Base-by-base conservation (phyloP, 2,113 vertebrate species). In the Danionella cerebrum region DNA sequence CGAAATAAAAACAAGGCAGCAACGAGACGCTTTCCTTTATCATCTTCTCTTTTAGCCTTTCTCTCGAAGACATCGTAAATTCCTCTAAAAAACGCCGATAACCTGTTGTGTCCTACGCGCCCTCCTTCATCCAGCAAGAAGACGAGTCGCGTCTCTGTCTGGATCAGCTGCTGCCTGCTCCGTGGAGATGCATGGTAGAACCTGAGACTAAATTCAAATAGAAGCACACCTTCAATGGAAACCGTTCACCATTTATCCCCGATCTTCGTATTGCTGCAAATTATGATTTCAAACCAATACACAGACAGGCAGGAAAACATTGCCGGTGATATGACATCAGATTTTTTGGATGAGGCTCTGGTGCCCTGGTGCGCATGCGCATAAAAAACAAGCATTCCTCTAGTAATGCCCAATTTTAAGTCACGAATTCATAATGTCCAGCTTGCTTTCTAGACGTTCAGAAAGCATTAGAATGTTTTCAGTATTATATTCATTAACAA, bases 1-100 rank as follows among this genome's bases (percentile, higher is more conserved):
- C 94, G 69, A 98, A 98, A 80, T 98, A 98, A 82, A 98, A 98
- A 79, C 95, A 98, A 60, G 95, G 95, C 80, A 98, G 84, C 73
- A 97, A 85, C 58, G 93, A 95, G 78, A 97, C 90, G 72, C 94
- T 98, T 80, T 98, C 95, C 88, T 97, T 96, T 80, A 89, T 91
- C 73, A 84, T 86, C 78, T 80, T 86, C 77, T 83, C 89, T 82
- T 90, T 93, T 2, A 68, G 87, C 79, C 89, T 82, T 77, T 93
- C 93, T 78, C 93, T 89, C 2, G 90, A 87, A 80, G 94, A 93
- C 95, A 98, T 98, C 70, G 38, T 44, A 39, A 67, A 35, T 38
- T 53, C 21, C 27, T 25, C 25, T 38, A 9, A 14, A 36, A 65
- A 36, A 54, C 47, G 41, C 50, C 24, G 44, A 12, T 45, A 70